phyloP scores from a whole-genome alignment of 1,140 invertebrate genomes.

The Bombus sibiricus region DNA sequence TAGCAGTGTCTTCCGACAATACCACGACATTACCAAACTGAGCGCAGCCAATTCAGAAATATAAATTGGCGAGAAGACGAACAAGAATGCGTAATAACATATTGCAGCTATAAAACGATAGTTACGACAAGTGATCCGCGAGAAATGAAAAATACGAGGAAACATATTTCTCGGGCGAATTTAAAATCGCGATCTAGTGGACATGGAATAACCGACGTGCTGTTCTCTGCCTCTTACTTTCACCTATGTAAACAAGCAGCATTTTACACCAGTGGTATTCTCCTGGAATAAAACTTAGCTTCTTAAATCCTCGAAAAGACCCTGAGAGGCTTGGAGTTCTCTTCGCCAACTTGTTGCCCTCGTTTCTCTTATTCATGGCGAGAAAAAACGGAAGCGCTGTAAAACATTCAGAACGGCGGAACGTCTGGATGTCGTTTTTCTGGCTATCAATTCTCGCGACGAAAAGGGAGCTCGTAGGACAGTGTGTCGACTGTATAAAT shows the following conservation, averaged over 20 bases:
- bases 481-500: background rate
- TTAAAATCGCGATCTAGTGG: background rate
- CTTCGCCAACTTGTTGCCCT: slow-evolving; percentile 15
- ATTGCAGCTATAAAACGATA: too few species aligned
- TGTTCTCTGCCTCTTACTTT: background rate
- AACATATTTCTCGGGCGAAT: background rate
- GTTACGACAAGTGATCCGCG: too few species aligned
- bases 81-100: too few species aligned
- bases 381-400: background rate
- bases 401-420: background rate
- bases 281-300: background rate
- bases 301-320: background rate
- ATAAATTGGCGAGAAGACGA: too few species aligned
- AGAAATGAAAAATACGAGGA: background rate
- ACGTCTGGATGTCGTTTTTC: background rate
- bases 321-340: background rate
- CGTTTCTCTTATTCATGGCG: background rate
- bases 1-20: too few species aligned
- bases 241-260: too few species aligned
- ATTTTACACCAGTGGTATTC: too few species aligned
- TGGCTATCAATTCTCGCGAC: background rate
- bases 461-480: background rate
- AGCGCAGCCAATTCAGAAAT: too few species aligned
- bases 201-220: background rate
- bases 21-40: too few species aligned